Conservation (phyloP, 2,888 invertebrate species). For the Metallyticus violacea region DNA sequence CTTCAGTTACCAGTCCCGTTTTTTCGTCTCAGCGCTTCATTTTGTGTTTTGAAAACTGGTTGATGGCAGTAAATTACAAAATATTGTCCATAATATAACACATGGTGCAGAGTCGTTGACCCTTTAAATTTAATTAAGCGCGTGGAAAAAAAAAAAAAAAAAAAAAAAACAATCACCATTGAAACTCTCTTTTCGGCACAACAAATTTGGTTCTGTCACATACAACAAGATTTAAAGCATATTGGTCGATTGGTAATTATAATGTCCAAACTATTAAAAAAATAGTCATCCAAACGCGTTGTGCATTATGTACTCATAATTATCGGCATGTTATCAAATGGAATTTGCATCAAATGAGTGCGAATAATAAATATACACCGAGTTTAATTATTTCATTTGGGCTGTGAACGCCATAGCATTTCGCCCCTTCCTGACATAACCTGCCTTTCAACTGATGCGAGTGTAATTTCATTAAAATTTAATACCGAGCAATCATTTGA, state of each 20-base stretch:
- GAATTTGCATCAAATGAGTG: background rate
- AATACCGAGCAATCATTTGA: background rate
- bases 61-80: too few species aligned
- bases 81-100: too few species aligned
- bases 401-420: background rate
- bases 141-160: too few species aligned
- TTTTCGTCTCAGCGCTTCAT: too few species aligned
- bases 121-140: background rate
- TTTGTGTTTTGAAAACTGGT: too few species aligned
- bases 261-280: background rate
- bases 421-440: background rate
- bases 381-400: background rate
- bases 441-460: background rate
- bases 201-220: background rate
- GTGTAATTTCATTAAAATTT: background rate
- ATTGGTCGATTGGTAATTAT: background rate
- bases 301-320: background rate
- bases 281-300: background rate
- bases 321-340: background rate
- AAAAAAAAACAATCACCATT: background rate
- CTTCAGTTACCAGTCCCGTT: too few species aligned
- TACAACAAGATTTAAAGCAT: background rate
- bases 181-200: too few species aligned
- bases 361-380: too few species aligned
- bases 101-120: too few species aligned